Percentiles rank a stretch among this genome's conserved stretches.
These are phyloP conservation scores for Campylomormyrus numenius DNA, from an alignment of 2,113 vertebrate species.

Conservation along the genomic window DNA sequence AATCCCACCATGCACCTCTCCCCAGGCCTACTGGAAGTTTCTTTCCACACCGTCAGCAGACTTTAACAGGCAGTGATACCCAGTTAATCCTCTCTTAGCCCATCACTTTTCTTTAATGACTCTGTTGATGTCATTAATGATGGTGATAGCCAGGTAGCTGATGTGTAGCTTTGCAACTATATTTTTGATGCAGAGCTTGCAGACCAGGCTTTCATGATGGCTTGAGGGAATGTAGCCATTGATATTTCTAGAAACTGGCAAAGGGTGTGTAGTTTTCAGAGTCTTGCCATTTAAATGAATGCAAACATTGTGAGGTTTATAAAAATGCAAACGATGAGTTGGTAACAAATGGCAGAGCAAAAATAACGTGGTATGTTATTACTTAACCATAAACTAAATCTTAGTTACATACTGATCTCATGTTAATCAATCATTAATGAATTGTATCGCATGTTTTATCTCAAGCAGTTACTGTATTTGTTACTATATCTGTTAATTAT, in stretches of 20 bases:
- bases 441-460: too few species aligned
- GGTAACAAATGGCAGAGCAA: not conserved
- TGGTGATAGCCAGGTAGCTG: not conserved
- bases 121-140: constrained; percentile 12
- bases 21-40: too few species aligned
- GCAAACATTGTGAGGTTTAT: too few species aligned
- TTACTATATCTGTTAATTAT: not conserved
- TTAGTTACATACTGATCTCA: not conserved
- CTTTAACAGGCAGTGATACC: constrained; percentile 35
- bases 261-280: not conserved
- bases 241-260: not conserved
- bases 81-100: constrained; percentile 34
- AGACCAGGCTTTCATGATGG: not conserved
- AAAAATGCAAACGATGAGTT: not conserved
- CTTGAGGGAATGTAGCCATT: not conserved
- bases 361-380: not conserved
- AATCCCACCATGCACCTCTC: too few species aligned
- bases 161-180: not conserved
- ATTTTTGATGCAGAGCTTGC: not conserved
- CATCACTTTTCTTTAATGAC: constrained; percentile 21
- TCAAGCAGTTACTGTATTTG: not conserved
- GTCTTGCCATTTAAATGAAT: not conserved
- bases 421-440: not conserved
- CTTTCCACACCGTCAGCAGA: constrained; percentile 33
- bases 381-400: not conserved